Evolutionary conservation across 2,888 invertebrate genomes (phyloP), one percentile per base, ranked within the genome.

Genomic region (Dasypolia templi): DNA sequence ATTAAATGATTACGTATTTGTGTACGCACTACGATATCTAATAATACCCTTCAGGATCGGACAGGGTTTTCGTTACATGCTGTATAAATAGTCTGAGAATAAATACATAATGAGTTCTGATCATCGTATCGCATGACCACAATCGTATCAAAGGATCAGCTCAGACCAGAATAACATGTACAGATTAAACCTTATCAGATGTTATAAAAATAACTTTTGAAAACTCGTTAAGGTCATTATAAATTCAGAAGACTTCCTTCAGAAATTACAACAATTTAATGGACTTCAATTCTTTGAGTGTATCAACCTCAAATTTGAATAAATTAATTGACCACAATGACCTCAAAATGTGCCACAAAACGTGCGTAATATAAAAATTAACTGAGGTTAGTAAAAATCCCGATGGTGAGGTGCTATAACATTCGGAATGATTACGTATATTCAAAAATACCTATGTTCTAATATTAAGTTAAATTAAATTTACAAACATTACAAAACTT

Each of bases 61-160:
- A n/a, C n/a, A n/a, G n/a, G n/a, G n/a, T n/a, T n/a, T n/a, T n/a
- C n/a, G n/a, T n/a, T n/a, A n/a, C n/a, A n/a, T n/a, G n/a, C n/a
- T n/a, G n/a, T n/a, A 62, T 70, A 68, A 78, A 83, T 84, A 84
- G 78, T 59, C 64, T 86, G 84, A 63, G 86, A 84, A 76, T 44
- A 61, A 67, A 44, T 51, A 72, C 22, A 32, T 69, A 83, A 80
- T 72, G 53, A 29, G 46, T 32, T 58, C 51, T 76, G 76, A 85
- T 81, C 69, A 71, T 75, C 55, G 3, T 61, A 75, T 85, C 17
- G 85, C 85, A 72, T 85, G 85, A 59, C 46, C 26, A 78, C 82
- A 86, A 79, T 86, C 68, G 53, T 75, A 86, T 79, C 82, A 39
- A 66, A 42, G 26, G 26, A 85, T 86, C 75, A 58, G 44, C n/a